phyloP scores from a whole-genome alignment of 2,797 vertebrate genomes.

The Serranus cabrilla region DNA sequence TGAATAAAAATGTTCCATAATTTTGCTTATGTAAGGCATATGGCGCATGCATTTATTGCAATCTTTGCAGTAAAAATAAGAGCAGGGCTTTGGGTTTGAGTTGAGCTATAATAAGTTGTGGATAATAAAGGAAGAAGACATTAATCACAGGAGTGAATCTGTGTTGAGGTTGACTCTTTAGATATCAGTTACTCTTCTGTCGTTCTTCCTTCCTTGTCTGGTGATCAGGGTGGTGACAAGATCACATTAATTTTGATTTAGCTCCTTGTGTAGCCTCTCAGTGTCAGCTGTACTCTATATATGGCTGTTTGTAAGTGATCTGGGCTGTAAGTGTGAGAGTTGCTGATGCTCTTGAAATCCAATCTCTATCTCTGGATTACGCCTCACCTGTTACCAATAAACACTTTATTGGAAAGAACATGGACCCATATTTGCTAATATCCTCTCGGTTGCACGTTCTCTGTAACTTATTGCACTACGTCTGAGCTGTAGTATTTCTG shows the following conservation, averaged over 20 bases:
- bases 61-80: neutral
- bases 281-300: constrained; percentile 75
- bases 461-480: neutral
- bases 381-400: constrained; percentile 78
- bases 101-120: neutral
- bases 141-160: constrained; percentile 25
- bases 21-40: neutral
- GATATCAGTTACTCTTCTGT: constrained; percentile 37
- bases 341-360: constrained; percentile 80
- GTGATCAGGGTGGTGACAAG: constrained; percentile 61
- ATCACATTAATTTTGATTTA: constrained; percentile 73
- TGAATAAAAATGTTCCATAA: constrained; percentile 13
- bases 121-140: constrained; percentile 24
- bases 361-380: constrained; percentile 65
- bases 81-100: constrained; percentile 18
- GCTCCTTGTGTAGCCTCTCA: constrained; percentile 40
- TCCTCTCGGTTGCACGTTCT: constrained; percentile 4
- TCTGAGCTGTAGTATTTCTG: constrained; percentile 21
- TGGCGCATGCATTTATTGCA: neutral
- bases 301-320: constrained; percentile 70
- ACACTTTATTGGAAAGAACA: constrained; percentile 59
- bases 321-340: constrained; percentile 63
- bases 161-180: neutral
- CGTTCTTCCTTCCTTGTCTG: constrained; percentile 26
- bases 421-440: constrained; percentile 35